phyloP scores from a whole-genome alignment of 2,797 vertebrate species.

The Pteronotus mesoamericanus region DNA sequence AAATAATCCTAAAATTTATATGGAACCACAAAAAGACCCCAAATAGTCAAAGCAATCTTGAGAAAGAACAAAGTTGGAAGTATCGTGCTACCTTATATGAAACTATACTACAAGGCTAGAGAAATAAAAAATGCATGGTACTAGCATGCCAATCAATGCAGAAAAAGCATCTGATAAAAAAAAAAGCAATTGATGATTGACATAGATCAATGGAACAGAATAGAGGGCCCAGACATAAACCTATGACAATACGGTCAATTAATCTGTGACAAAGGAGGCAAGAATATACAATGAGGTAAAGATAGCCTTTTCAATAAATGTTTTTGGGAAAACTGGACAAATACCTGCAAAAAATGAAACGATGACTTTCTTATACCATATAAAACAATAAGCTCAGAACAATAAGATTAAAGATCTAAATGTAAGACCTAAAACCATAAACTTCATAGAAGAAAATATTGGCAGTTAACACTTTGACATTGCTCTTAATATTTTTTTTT shows the following conservation, averaged over 20 bases:
- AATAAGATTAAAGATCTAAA: not conserved
- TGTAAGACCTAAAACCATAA: not conserved
- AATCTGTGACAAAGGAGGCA: not conserved
- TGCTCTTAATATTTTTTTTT: not conserved
- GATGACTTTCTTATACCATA: not conserved
- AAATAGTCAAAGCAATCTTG: not conserved
- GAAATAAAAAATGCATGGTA: not conserved
- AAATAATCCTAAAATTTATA: not conserved
- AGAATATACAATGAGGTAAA: not conserved
- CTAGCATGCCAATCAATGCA: not conserved
- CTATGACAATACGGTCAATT: not conserved
- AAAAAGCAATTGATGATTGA: not conserved
- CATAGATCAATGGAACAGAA: not conserved
- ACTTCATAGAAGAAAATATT: not conserved
- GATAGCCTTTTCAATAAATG: not conserved
- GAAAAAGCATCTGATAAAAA: not conserved
- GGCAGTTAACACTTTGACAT: not conserved
- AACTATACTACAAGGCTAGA: not conserved
- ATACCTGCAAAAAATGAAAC: not conserved
- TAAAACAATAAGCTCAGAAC: not conserved
- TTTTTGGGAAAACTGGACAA: not conserved
- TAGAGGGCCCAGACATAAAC: not conserved
- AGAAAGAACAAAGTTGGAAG: not conserved
- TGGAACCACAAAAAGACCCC: not conserved
- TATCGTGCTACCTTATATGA: not conserved